These are phyloP conservation scores for Eurystomus gularis DNA, from an alignment of 2,113 vertebrate genomes.

Conservation along the genomic window DNA sequence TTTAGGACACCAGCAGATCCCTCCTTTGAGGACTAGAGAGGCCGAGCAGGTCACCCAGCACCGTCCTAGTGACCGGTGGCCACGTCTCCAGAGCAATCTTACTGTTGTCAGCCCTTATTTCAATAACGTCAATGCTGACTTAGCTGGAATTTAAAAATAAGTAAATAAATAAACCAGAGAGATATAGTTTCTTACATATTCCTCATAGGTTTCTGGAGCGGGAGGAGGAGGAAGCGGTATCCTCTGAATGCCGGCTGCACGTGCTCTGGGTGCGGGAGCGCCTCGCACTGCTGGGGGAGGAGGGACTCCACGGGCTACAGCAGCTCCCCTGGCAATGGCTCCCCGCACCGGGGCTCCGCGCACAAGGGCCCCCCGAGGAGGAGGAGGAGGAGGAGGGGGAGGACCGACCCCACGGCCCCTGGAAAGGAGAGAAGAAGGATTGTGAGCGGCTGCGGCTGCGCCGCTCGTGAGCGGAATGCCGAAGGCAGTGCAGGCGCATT, in stretches of 20 bases:
- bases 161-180: not conserved
- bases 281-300: slow-evolving; percentile 80
- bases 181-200: slow-evolving; percentile 82
- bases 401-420: slow-evolving; percentile 91
- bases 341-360: slow-evolving; percentile 85
- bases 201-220: slow-evolving; percentile 86
- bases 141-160: not conserved
- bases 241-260: slow-evolving; percentile 84
- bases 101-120: not conserved
- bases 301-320: slow-evolving; percentile 82
- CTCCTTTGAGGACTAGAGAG: not conserved
- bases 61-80: not conserved
- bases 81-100: no score
- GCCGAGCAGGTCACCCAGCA: not conserved
- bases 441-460: not conserved
- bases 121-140: fast-evolving
- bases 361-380: slow-evolving; percentile 83
- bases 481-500: fast-evolving
- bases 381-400: slow-evolving; percentile 45
- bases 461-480: fast-evolving
- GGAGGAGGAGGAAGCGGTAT: slow-evolving; percentile 86
- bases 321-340: slow-evolving; percentile 81
- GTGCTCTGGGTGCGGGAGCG: slow-evolving; percentile 80
- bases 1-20: not conserved
- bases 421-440: not conserved